Evolutionary conservation across 2,797 vertebrate genomes (phyloP), one percentile per base, ranked within the genome.

Genomic region (Syngnathus acus): DNA sequence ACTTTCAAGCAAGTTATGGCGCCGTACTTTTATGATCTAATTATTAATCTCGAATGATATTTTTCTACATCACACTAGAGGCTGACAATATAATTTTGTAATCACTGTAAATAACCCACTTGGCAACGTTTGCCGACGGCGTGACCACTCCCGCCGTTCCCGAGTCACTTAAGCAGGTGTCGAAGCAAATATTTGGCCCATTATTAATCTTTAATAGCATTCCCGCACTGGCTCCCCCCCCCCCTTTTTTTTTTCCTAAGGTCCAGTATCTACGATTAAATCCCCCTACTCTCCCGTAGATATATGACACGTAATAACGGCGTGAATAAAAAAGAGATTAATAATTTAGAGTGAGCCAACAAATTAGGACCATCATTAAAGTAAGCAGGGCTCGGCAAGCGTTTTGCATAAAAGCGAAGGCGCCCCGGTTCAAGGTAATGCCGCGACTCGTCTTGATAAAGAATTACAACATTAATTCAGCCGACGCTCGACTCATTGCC

Each of bases 331-430:
- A 99, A 98, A 94, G 93, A 92, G 90, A 97, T 99, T 95, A 99
- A 99, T 99, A 98, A 99, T 99, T 98, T 94, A 99, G 92, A 93
- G 92, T 92, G 93, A 94, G 95, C 95, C 97, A 98, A 98, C 97
- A 99, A 98, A 98, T 99, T 99, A 99, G 95, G 92, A 93, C 94
- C 94, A 97, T 99, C 96, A 96, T 99, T 97, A 97, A 91, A 95
- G 95, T 89, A 87, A 83, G 76, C 92, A 93, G 91, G 93, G 60
- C 60, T 94, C 96, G 93, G 92, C 92, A 94, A 95, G 93, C 94
- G 95, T 96, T 96, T 94, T 94, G 93, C 94, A 97, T 95, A 95
- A 94, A 95, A 95, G 92, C 94, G 79, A 82, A 5, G 42, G 21
- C 23, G 40, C 86, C 85, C 26, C 91, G 87, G 94, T 95, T 94